Evolutionary conservation across 30 jellyfish, hydroid and myxozoan species (phyloP).

Genomic region (Pelagia noctiluca): DNA sequence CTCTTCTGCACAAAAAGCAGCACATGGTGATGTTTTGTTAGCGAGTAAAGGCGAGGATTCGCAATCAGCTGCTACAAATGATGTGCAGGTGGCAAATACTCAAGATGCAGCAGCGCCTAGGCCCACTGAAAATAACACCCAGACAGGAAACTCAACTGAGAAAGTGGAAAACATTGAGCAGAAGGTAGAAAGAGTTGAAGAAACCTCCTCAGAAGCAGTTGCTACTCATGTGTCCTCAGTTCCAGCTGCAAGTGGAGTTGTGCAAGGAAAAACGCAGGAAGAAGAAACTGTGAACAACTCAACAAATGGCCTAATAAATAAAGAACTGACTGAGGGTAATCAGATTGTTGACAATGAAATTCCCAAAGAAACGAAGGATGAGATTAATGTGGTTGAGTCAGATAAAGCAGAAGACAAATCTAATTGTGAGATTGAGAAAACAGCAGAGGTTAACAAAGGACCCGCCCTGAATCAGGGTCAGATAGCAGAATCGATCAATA

Average conservation of each 20-base stretch:
- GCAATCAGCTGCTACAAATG: neutral
- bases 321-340: conserved; percentile 4
- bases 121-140: too few relatives aligned
- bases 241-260: neutral
- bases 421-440: neutral
- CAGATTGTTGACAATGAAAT: neutral
- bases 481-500: neutral
- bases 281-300: conserved; percentile 5
- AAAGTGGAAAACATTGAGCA: too few relatives aligned
- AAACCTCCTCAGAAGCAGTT: too few relatives aligned
- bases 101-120: too few relatives aligned
- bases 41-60: neutral
- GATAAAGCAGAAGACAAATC: neutral
- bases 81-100: too few relatives aligned
- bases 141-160: too few relatives aligned
- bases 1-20: neutral
- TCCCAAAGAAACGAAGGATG: neutral
- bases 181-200: too few relatives aligned
- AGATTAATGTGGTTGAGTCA: neutral
- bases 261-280: neutral
- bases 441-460: neutral
- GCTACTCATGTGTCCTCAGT: too few relatives aligned
- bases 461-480: neutral
- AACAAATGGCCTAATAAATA: too few relatives aligned
- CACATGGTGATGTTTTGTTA: neutral